phyloP scores from a whole-genome alignment of 2,888 invertebrate genomes.

The Drosophila melanocephala region DNA sequence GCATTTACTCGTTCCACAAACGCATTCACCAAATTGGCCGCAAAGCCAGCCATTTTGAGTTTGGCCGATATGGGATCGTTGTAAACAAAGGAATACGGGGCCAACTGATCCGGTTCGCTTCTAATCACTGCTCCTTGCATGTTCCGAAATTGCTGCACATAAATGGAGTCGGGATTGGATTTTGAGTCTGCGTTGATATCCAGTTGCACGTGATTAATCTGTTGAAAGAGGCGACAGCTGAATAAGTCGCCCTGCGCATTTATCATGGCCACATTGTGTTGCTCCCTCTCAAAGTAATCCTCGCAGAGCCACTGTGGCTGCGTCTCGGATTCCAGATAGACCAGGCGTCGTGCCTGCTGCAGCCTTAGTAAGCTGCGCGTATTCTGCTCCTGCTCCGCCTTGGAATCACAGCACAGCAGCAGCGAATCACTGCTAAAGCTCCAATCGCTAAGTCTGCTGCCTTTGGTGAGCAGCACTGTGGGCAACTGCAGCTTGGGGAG shows the following conservation, averaged over 20 bases:
- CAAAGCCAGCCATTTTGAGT: background rate
- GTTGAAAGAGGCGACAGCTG: slow-evolving; percentile 1
- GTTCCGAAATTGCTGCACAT: slow-evolving; percentile 4
- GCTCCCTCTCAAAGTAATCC: slow-evolving; percentile 4
- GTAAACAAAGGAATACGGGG: background rate
- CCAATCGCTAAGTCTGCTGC: background rate
- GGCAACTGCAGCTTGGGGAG: background rate
- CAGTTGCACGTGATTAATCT: background rate
- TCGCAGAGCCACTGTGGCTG: background rate
- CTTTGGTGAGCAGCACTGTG: background rate
- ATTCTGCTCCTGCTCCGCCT: background rate
- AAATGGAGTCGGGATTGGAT: background rate
- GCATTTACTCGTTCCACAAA: background rate
- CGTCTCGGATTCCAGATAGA: background rate
- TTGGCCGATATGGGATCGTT: fast-evolving
- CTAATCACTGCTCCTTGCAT: slow-evolving; percentile 3
- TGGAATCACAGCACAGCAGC: background rate
- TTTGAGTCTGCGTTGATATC: background rate
- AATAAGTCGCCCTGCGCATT: background rate
- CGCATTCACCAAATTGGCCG: background rate
- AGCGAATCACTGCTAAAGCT: slow-evolving; percentile 1
- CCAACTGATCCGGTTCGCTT: background rate
- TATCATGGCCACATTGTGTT: slow-evolving; percentile 7
- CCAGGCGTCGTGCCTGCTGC: slow-evolving; percentile 1
- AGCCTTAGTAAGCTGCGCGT: background rate